phyloP scores from a whole-genome alignment of 2,113 vertebrate species.

The Phalacrocorax pelagicus region DNA sequence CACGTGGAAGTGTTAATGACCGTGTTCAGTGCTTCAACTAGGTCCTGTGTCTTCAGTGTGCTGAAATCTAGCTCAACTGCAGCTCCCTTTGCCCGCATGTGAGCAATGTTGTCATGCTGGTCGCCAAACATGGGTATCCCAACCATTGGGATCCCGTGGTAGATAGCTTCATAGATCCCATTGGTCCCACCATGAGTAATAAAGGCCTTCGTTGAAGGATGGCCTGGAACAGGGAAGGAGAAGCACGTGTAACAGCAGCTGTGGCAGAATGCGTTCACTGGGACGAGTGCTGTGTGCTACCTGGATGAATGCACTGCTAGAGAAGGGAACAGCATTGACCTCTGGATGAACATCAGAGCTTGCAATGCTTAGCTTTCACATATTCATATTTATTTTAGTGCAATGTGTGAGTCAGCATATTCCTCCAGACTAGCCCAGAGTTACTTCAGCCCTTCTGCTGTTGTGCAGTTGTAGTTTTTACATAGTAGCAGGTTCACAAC shows the following conservation, averaged over 20 bases:
- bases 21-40: slow-evolving; percentile 76
- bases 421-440: not conserved
- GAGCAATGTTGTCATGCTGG: slow-evolving; percentile 82
- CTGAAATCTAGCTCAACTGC: slow-evolving; percentile 79
- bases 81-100: slow-evolving; percentile 79
- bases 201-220: slow-evolving; percentile 84
- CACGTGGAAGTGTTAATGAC: slow-evolving; percentile 83
- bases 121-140: slow-evolving; percentile 86
- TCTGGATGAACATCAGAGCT: not conserved
- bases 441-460: not conserved
- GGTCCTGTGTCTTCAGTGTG: slow-evolving; percentile 71
- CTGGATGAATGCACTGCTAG: not conserved
- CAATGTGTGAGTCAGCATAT: not conserved
- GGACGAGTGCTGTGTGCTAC: not conserved
- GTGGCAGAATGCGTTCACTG: not conserved
- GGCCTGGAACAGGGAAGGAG: slow-evolving; percentile 70
- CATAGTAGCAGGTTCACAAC: fast-evolving
- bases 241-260: not conserved
- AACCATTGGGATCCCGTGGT: slow-evolving; percentile 85
- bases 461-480: not conserved
- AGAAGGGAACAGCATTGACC: not conserved
- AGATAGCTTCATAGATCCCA: slow-evolving; percentile 89
- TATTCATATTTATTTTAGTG: not conserved
- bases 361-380: not conserved
- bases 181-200: slow-evolving; percentile 90